A percentile compares a stretch with the other conserved stretches of the same genome.
Evolutionary conservation across 2,797 vertebrate species (phyloP).

Genomic region (Arctocebus calabarensis): DNA sequence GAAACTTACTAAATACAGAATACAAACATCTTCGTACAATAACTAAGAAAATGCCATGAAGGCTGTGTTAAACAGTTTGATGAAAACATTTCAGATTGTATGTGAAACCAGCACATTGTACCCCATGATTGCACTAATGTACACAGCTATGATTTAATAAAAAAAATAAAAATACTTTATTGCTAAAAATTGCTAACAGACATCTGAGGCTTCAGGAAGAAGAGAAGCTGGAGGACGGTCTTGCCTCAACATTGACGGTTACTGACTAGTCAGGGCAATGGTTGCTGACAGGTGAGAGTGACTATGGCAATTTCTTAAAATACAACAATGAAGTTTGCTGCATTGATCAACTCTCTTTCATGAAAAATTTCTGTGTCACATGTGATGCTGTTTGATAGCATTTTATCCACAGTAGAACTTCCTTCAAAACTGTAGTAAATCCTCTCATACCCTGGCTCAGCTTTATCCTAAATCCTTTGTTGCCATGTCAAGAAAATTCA

Average conservation of each 20-base stretch:
- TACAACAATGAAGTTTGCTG: not conserved
- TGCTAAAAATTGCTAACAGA: not conserved
- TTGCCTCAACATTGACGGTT: not conserved
- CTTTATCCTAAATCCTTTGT: not conserved
- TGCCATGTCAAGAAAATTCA: not conserved
- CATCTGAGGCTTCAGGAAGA: too few relatives aligned
- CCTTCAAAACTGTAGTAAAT: not conserved
- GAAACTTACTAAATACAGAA: too few relatives aligned
- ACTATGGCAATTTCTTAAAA: not conserved
- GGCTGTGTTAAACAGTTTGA: too few relatives aligned
- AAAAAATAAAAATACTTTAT: not conserved
- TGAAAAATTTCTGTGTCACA: not conserved
- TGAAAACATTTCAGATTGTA: too few relatives aligned
- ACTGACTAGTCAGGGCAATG: not conserved
- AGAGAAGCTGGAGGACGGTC: not conserved
- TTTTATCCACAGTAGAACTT: not conserved
- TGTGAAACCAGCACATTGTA: too few relatives aligned
- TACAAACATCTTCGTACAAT: too few relatives aligned
- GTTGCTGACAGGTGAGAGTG: not conserved
- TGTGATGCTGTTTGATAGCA: not conserved
- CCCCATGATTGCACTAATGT: too few relatives aligned
- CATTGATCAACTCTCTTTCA: not conserved
- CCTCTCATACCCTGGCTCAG: not conserved
- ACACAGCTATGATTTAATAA: too few relatives aligned
- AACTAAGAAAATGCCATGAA: too few relatives aligned